Conservation (phyloP, 2,888 invertebrate genomes). For the Caenorhabditis angaria region DNA sequence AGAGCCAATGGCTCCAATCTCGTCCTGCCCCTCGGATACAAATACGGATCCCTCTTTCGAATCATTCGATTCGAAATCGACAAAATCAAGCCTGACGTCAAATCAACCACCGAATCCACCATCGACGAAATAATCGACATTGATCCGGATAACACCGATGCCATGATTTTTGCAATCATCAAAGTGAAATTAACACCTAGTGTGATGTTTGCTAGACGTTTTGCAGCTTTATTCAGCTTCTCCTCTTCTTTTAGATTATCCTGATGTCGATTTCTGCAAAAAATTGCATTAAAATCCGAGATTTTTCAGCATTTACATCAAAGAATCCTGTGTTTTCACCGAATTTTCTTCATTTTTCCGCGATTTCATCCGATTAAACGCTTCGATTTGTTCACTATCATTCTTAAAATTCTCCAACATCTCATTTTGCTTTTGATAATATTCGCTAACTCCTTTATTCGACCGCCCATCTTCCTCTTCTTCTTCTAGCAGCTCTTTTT, state of each 20-base stretch:
- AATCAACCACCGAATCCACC: slow-evolving; percentile 75
- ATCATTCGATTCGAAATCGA: slow-evolving; percentile 69
- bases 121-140: slow-evolving; percentile 75
- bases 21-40: slow-evolving; percentile 75
- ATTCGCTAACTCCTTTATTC: slow-evolving; percentile 30
- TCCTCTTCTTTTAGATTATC: slow-evolving; percentile 7
- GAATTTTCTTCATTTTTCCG: slow-evolving; percentile 7
- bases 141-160: slow-evolving; percentile 74
- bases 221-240: slow-evolving; percentile 28
- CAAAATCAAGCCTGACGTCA: slow-evolving; percentile 69
- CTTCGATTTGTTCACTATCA: slow-evolving; percentile 62
- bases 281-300: slow-evolving; percentile 7
- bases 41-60: slow-evolving; percentile 73
- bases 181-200: slow-evolving; percentile 70
- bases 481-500: too few species aligned
- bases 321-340: background rate
- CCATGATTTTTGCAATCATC: slow-evolving; percentile 73
- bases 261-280: slow-evolving; percentile 9
- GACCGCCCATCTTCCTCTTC: too few species aligned
- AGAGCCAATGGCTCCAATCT: slow-evolving; percentile 74
- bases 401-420: slow-evolving; percentile 63
- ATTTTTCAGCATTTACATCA: background rate
- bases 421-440: slow-evolving; percentile 65
- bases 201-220: slow-evolving; percentile 57
- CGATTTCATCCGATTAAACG: slow-evolving; percentile 12